Percentiles rank a stretch among this genome's conserved stretches.
Evolutionary conservation across 2,888 invertebrate species (phyloP).

Genomic region (Drosophila maculinotata): DNA sequence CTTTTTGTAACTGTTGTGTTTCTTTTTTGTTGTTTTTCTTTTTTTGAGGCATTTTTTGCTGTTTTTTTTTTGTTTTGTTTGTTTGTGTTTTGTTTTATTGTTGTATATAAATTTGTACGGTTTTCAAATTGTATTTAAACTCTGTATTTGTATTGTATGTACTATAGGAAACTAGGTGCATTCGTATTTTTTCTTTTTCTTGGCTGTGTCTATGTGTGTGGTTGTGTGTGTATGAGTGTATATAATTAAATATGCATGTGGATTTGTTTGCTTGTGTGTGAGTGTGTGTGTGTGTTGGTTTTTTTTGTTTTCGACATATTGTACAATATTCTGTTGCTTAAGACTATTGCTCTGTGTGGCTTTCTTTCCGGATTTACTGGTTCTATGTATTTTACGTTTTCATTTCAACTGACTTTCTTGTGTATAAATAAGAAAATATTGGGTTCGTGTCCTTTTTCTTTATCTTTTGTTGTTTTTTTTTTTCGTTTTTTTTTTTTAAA

Average conservation of each 20-base stretch:
- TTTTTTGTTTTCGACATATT: conserved; percentile 23
- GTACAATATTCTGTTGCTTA: conserved; percentile 44
- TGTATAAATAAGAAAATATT: conserved; percentile 53
- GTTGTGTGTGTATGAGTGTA: conserved; percentile 40
- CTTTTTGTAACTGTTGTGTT: conserved; percentile 23
- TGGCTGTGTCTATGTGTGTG: conserved; percentile 39
- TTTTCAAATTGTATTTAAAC: conserved; percentile 62
- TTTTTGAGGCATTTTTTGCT: conserved; percentile 27
- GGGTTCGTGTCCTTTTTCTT: conserved; percentile 32
- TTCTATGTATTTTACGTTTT: conserved; percentile 22
- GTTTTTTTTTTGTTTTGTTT: conserved; percentile 34
- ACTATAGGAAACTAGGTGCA: conserved; percentile 77
- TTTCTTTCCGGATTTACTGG: conserved; percentile 24
- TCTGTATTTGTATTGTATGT: conserved; percentile 50
- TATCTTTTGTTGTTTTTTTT: conserved; percentile 27
- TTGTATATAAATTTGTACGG: conserved; percentile 76
- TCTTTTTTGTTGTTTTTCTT: conserved; percentile 9
- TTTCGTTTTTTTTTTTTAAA: conserved; percentile 25
- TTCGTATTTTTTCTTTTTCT: conserved; percentile 53
- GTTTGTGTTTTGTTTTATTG: conserved; percentile 46
- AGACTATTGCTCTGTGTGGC: conserved; percentile 42
- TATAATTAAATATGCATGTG: conserved; percentile 17
- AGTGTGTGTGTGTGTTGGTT: conserved; percentile 36
- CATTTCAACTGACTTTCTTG: conserved; percentile 8
- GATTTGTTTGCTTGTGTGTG: too few species aligned